Evolutionary conservation across 2,888 invertebrate species (phyloP), one percentile per base, ranked within the genome.

Genomic region (Drosophila greeni): DNA sequence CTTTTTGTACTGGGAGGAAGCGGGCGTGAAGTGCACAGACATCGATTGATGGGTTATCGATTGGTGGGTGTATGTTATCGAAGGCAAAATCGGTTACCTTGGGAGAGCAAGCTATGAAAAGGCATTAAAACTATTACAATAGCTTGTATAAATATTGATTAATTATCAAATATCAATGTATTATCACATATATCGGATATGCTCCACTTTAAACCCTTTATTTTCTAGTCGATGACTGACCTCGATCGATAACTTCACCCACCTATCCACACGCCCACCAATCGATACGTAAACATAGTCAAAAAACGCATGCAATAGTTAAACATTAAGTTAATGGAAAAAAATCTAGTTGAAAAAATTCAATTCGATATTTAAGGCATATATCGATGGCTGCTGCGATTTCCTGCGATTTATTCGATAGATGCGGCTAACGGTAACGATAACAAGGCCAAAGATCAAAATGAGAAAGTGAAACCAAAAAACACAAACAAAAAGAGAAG

Each of bases 41-140:
- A 53, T 31, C 59, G 59, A 45, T 37, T 58, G 59, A 43, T 59
- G 59, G 43, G 8, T 16, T 31, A 59, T 59, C 59, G 59, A 58
- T 59, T 42, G 59, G 59, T 37, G 59, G 59, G 43, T 37, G 43
- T 34, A 37, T 59, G 59, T 59, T 59, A 59, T 59, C 59, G 59
- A 43, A 36, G 43, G 59, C 43, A 43, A 5, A 16, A 26, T 16
- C 4, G n/a, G 36, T 55, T 34, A 36, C 29, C 51, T 18, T 23
- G 3, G 34, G 12, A n/a, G 20, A 36, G 26, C 29, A 26, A 5
- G 12, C 34, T 36, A n/a, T 51, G 26, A 36, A 37, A 51, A 3
- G 26, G 20, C n/a, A 37, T 26, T n/a, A 52, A 16, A 9, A 37
- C 12, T 52, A 16, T 23, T 14, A 16, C 7, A 29, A 9, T 7